Conservation (phyloP, 2,797 vertebrate genomes). For the Petrocephalus sullivani region DNA sequence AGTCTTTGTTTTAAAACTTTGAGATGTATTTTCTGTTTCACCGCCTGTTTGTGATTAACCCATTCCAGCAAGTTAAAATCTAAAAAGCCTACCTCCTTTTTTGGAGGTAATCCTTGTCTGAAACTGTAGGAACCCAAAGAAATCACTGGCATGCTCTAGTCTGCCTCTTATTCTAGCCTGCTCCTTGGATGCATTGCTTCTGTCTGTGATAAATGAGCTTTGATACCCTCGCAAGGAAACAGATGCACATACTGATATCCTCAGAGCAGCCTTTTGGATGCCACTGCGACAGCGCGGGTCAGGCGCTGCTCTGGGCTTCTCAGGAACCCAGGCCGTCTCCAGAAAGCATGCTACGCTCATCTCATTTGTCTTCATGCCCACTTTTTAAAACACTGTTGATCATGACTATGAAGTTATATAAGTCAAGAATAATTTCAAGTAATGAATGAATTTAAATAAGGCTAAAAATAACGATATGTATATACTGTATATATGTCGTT, state of each 20-base stretch:
- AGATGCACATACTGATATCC: background rate
- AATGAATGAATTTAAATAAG: background rate
- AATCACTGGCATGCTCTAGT: background rate
- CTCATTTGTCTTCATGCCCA: background rate
- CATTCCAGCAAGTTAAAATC: background rate
- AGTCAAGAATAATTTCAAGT: background rate
- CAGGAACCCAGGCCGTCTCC: no score
- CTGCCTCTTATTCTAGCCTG: background rate
- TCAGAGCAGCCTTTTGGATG: background rate
- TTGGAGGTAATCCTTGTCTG: background rate
- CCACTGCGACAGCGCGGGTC: background rate
- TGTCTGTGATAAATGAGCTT: background rate
- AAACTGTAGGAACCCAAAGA: background rate
- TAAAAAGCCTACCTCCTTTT: background rate
- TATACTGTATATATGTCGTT: background rate
- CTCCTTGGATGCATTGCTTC: background rate
- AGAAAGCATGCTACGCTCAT: background rate
- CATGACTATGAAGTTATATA: background rate
- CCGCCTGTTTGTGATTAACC: background rate
- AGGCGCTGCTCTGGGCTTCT: background rate
- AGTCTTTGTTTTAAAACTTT: background rate
- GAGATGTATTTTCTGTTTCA: constrained; percentile 3
- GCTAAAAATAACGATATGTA: background rate
- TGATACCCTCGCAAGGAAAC: background rate
- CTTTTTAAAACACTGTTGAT: background rate